Evolutionary conservation across 2,113 vertebrate species (phyloP), one percentile per base, ranked within the genome.

Genomic region (Channa argus): DNA sequence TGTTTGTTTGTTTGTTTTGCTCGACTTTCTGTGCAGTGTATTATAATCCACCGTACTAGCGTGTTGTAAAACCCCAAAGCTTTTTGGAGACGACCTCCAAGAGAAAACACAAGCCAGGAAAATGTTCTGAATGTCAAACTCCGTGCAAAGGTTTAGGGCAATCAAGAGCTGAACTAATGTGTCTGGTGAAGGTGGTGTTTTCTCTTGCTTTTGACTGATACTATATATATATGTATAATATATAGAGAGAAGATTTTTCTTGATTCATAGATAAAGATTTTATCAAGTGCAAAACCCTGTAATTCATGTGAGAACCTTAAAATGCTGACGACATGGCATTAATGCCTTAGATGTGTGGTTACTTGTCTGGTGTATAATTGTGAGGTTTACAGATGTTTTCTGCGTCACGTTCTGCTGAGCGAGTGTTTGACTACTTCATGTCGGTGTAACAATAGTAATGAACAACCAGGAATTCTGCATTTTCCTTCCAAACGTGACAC

Each of bases 271-370:
- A 95, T 92, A 14, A 49, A 71, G 54, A 70, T 77, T 90, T 90
- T 88, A 83, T 83, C 92, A 92, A 93, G 95, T 96, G 95, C 94
- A 95, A 95, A 96, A 94, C 95, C 94, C 73, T 85, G 63, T 72
- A 65, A 94, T 95, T 95, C 92, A 93, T 97, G 95, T 95, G 95
- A 96, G 94, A 95, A 98, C 95, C 96, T 97, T 95, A 95, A 96
- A 95, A 96, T 96, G 96, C 96, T 97, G 94, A 94, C 94, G 45
- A 94, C 93, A 89, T 96, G 96, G 96, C 95, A 96, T 24, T 95
- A 95, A 96, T 96, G 96, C 97, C 96, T 97, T 97, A 96, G 96
- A 95, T 95, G 92, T 96, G 95, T 95, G 95, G 95, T 95, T 96
- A 94, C 96, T 94, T 95, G 96, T 96, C 93, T 94, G 96, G 94